These are phyloP conservation scores for Chaenocephalus aceratus DNA, from an alignment of 2,113 vertebrate species.

Conservation along the genomic window DNA sequence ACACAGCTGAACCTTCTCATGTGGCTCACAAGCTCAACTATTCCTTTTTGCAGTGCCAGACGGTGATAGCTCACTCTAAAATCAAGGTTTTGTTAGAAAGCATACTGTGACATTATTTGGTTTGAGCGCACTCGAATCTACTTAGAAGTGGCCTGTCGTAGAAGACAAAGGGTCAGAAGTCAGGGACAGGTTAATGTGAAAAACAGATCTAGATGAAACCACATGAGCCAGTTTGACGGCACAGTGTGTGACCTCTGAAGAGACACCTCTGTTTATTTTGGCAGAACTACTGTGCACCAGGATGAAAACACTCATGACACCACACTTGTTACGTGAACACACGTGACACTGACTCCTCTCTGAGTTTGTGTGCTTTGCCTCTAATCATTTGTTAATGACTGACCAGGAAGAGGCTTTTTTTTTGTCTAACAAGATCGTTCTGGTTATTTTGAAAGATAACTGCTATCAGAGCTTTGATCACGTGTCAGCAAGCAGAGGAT, in stretches of 20 bases:
- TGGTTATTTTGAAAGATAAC: conserved; percentile 58
- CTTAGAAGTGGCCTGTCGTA: neutral
- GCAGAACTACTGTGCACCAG: neutral
- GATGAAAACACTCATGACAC: conserved; percentile 24
- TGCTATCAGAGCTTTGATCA: conserved; percentile 30
- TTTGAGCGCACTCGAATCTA: neutral
- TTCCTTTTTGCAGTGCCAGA: neutral
- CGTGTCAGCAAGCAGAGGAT: conserved; percentile 14
- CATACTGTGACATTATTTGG: neutral
- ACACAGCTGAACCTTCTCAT: conserved; percentile 6
- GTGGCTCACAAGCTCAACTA: neutral
- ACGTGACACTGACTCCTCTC: neutral
- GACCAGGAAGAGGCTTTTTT: conserved; percentile 29
- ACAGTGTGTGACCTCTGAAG: neutral
- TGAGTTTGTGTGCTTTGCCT: conserved; percentile 18
- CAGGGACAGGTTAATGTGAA: neutral
- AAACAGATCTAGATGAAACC: conserved; percentile 47
- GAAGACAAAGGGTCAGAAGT: conserved; percentile 7
- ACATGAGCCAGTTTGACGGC: neutral
- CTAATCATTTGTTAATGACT: conserved; percentile 68
- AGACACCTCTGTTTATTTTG: conserved; percentile 46
- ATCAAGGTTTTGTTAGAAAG: neutral
- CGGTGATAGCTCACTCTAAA: neutral
- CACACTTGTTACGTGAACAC: conserved; percentile 9
- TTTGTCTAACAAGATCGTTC: conserved; percentile 41